phyloP scores from a whole-genome alignment of 2,113 vertebrate species.

The Junco hyemalis region DNA sequence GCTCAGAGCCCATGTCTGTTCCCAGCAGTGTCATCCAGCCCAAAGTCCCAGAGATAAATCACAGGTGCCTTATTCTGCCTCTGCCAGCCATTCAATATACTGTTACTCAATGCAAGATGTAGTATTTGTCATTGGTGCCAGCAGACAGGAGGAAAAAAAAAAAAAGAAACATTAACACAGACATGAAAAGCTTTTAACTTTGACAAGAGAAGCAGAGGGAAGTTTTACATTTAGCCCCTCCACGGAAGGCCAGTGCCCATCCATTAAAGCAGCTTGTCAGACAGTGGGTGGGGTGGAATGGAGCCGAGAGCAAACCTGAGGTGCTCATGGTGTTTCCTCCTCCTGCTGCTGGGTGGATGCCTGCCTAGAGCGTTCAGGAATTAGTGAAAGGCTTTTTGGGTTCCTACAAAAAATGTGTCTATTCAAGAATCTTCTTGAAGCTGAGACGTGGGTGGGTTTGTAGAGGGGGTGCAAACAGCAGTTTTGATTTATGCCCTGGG shows the following conservation, averaged over 20 bases:
- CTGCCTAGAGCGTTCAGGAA: neutral
- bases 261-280: slow-evolving; percentile 69
- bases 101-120: slow-evolving; percentile 72
- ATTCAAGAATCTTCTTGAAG: neutral
- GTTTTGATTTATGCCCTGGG: neutral
- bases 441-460: neutral
- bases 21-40: slow-evolving; percentile 79
- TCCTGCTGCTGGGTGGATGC: neutral
- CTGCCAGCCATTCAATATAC: slow-evolving; percentile 78
- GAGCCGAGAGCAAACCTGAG: neutral
- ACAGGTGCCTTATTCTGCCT: slow-evolving; percentile 71
- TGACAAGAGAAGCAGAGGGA: slow-evolving; percentile 72
- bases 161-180: slow-evolving; percentile 73
- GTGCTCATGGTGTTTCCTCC: neutral
- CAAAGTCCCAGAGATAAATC: slow-evolving; percentile 80
- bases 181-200: slow-evolving; percentile 80
- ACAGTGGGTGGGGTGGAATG: neutral
- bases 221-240: slow-evolving; percentile 77
- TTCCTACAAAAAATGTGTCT: neutral
- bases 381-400: neutral
- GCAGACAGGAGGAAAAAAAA: slow-evolving; percentile 66
- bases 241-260: slow-evolving; percentile 51
- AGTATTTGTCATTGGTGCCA: slow-evolving; percentile 78
- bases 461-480: neutral
- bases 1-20: slow-evolving; percentile 67